phyloP scores from a whole-genome alignment of 2,888 invertebrate species.

The Anoplius nigerrimus region DNA sequence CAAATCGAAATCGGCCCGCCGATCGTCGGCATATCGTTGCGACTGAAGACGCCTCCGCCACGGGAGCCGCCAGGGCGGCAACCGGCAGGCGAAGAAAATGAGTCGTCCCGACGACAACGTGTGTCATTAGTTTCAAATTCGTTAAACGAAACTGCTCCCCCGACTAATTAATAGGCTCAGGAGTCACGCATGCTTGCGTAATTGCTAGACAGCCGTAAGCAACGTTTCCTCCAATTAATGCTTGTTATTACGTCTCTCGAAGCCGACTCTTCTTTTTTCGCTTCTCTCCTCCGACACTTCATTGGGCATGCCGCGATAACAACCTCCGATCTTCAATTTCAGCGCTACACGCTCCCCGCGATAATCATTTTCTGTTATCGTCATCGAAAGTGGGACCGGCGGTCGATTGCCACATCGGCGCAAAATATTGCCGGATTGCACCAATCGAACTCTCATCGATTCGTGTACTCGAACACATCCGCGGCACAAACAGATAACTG shows the following conservation, averaged over 20 bases:
- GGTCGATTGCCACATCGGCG: no score
- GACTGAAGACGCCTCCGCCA: no score
- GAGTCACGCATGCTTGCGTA: conserved; percentile 33
- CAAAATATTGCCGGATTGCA: no score
- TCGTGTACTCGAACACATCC: background rate
- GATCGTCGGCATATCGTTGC: no score
- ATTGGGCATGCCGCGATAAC: background rate
- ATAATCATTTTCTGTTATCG: no score
- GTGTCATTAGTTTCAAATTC: conserved; percentile 46
- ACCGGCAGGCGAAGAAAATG: conserved; percentile 23
- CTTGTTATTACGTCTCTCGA: background rate
- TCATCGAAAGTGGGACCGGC: no score
- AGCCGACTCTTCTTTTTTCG: conserved; percentile 2
- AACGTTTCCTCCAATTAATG: conserved; percentile 35
- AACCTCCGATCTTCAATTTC: background rate
- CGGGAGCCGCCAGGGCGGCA: no score
- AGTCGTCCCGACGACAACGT: conserved; percentile 21
- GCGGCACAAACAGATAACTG: conserved; percentile 29
- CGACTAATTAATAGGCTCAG: conserved; percentile 40
- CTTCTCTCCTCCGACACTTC: background rate
- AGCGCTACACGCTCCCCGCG: background rate
- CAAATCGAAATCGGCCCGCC: no score
- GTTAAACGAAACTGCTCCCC: conserved; percentile 43
- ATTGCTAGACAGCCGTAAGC: conserved; percentile 25
- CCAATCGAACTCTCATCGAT: background rate